Evolutionary conservation across 2,113 vertebrate species (phyloP).

Genomic region (Syngnathus floridae): DNA sequence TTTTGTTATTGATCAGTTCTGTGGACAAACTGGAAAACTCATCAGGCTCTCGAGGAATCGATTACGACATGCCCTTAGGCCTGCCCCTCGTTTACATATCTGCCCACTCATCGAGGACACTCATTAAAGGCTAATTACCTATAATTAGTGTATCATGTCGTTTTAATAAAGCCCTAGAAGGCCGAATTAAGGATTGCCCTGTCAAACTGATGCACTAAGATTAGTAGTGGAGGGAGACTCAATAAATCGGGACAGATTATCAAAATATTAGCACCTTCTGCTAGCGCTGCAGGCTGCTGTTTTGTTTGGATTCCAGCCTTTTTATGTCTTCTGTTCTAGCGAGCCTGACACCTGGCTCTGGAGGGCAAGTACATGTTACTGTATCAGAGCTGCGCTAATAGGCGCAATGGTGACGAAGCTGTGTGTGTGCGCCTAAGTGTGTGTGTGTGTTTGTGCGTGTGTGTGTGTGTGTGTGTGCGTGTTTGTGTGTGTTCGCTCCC

Average conservation of each 20-base stretch:
- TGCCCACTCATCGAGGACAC: conserved; percentile 56
- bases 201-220: conserved; percentile 59
- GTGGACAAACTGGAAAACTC: conserved; percentile 9
- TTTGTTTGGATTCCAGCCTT: conserved; percentile 33
- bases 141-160: conserved; percentile 70
- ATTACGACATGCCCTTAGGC: conserved; percentile 36
- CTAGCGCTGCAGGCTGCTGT: conserved; percentile 19
- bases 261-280: conserved; percentile 36
- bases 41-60: conserved; percentile 34
- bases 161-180: conserved; percentile 65
- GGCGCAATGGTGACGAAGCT: conserved; percentile 45
- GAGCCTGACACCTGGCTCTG: conserved; percentile 52
- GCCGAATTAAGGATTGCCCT: conserved; percentile 10
- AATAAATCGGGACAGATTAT: conserved; percentile 38
- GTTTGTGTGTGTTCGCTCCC: conserved; percentile 64
- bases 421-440: conserved; percentile 37
- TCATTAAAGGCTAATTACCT: conserved; percentile 69
- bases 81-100: conserved; percentile 53
- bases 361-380: conserved; percentile 53
- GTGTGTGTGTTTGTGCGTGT: conserved; percentile 50
- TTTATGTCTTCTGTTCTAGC: conserved; percentile 17
- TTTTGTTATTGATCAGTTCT: not conserved
- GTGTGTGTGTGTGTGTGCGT: conserved; percentile 32
- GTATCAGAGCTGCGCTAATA: conserved; percentile 57
- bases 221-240: conserved; percentile 46